phyloP scores from a whole-genome alignment of 2,888 invertebrate genomes.

The Syrista parreyssii region DNA sequence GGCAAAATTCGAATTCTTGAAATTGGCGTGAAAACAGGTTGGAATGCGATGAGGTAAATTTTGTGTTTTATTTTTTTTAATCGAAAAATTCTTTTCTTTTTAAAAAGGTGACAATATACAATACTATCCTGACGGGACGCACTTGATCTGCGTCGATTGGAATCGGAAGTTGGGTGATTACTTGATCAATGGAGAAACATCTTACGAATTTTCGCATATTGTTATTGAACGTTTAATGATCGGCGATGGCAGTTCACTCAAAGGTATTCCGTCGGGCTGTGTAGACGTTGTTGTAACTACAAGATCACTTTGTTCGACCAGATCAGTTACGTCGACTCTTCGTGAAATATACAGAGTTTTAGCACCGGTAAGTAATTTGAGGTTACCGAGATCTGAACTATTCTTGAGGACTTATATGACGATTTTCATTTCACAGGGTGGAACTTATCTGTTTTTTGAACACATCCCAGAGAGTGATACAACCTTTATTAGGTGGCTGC shows the following conservation, averaged over 20 bases:
- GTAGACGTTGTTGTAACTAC: slow-evolving; percentile 57
- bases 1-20: slow-evolving; percentile 52
- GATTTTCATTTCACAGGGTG: slow-evolving; percentile 40
- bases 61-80: neutral
- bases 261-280: slow-evolving; percentile 41
- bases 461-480: slow-evolving; percentile 48
- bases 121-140: slow-evolving; percentile 53
- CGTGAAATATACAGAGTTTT: slow-evolving; percentile 54
- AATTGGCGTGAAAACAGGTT: slow-evolving; percentile 61
- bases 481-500: slow-evolving; percentile 44
- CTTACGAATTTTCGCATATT: slow-evolving; percentile 54
- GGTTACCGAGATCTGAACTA: neutral
- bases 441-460: slow-evolving; percentile 56
- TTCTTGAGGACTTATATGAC: neutral
- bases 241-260: slow-evolving; percentile 54
- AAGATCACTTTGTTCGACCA: slow-evolving; percentile 54
- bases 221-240: slow-evolving; percentile 50
- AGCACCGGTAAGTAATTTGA: slow-evolving; percentile 44
- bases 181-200: slow-evolving; percentile 42
- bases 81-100: neutral
- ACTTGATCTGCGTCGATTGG: slow-evolving; percentile 55
- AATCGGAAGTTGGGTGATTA: slow-evolving; percentile 52
- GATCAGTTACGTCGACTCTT: slow-evolving; percentile 46
- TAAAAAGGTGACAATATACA: slow-evolving; percentile 54
- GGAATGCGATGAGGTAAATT: slow-evolving; percentile 8